phyloP scores from a whole-genome alignment of 30 jellyfish, hydroid and myxozoan species.

The Mastigias papua region DNA sequence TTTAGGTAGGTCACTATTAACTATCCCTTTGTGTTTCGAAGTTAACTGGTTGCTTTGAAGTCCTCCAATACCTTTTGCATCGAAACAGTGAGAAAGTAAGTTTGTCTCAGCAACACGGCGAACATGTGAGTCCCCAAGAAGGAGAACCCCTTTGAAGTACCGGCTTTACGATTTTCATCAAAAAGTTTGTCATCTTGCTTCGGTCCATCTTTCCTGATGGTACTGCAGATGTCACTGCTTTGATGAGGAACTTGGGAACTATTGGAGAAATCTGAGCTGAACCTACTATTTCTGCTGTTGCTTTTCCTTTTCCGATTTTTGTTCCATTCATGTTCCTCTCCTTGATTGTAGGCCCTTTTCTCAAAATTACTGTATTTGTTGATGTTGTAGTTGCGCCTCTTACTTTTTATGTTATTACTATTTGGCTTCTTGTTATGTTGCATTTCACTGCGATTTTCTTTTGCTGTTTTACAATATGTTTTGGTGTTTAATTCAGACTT shows the following conservation, averaged over 20 bases:
- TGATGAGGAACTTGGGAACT: background rate
- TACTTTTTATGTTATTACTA: background rate
- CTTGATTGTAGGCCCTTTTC: background rate
- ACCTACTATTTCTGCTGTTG: too few relatives aligned
- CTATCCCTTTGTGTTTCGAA: constrained; percentile 6
- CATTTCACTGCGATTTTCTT: background rate
- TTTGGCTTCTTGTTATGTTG: background rate
- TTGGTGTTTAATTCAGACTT: background rate
- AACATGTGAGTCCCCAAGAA: background rate
- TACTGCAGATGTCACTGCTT: background rate
- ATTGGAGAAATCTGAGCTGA: background rate
- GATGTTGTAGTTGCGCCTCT: background rate
- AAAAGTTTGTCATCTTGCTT: background rate
- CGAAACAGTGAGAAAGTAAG: background rate
- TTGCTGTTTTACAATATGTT: background rate
- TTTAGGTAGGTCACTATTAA: constrained; percentile 26
- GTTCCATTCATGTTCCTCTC: background rate
- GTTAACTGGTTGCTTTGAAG: constrained; percentile 5
- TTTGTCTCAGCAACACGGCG: background rate
- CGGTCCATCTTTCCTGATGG: background rate
- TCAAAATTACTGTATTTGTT: background rate
- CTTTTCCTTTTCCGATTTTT: background rate
- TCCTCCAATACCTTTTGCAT: constrained; percentile 33
- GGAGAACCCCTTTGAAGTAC: background rate
- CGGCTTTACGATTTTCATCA: background rate